Evolutionary conservation across 1,140 invertebrate genomes (phyloP).

Genomic region (Ceratina calcarata): DNA sequence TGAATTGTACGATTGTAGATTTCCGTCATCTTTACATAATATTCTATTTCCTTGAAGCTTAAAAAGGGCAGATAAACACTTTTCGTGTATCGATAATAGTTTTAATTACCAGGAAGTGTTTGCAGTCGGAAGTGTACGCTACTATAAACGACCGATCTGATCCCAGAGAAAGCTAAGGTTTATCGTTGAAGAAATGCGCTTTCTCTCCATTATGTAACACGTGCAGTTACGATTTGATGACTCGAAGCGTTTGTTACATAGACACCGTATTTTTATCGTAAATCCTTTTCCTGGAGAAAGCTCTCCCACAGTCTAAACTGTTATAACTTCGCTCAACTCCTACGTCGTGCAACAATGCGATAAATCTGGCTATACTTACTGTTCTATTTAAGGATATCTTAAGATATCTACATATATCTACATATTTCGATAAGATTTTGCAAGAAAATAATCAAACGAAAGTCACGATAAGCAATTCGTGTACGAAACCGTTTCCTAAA

Average conservation of each 20-base stretch:
- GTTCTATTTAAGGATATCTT: background rate
- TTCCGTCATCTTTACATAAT: too few species aligned
- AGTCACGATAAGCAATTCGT: background rate
- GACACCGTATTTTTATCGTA: background rate
- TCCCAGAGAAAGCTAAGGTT: slow-evolving; percentile 19
- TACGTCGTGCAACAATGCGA: background rate
- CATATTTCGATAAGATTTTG: background rate
- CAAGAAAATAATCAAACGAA: background rate
- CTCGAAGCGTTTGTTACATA: slow-evolving; percentile 23
- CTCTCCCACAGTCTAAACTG: background rate
- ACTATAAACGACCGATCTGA: background rate
- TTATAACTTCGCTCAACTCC: background rate
- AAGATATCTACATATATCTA: too few species aligned
- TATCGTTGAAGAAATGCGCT: slow-evolving; percentile 38
- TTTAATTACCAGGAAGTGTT: background rate
- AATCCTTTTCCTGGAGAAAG: slow-evolving; percentile 45
- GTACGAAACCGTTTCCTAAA: background rate
- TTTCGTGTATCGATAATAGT: too few species aligned
- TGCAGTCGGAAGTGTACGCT: background rate
- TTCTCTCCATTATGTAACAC: slow-evolving; percentile 14
- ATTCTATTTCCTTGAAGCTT: too few species aligned
- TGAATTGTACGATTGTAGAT: too few species aligned
- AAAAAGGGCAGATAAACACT: too few species aligned
- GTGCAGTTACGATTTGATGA: slow-evolving; percentile 8
- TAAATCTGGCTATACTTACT: background rate